phyloP scores from a whole-genome alignment of 2,888 invertebrate genomes.

The Listrodromus nycthemerus region DNA sequence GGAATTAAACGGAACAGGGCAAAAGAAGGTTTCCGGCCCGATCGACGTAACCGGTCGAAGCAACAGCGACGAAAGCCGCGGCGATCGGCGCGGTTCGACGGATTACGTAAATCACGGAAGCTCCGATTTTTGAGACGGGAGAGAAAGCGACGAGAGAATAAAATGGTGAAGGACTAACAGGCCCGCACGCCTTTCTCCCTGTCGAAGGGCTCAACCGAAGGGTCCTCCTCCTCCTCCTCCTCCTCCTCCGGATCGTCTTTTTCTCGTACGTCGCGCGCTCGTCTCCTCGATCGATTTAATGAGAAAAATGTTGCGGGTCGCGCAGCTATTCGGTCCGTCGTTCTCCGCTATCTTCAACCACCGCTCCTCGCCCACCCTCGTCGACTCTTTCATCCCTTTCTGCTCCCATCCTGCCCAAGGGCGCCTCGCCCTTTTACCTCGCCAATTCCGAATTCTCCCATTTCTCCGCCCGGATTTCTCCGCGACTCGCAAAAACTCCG shows the following conservation, averaged over 20 bases:
- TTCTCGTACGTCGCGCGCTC: slow-evolving; percentile 62
- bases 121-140: too few species aligned
- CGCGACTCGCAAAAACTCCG: too few species aligned
- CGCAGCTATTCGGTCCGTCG: slow-evolving; percentile 68
- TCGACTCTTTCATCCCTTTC: slow-evolving; percentile 14
- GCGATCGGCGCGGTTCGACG: slow-evolving; percentile 28
- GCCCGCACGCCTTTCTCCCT: slow-evolving; percentile 30
- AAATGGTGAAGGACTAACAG: slow-evolving; percentile 33
- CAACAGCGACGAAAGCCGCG: background rate
- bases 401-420: slow-evolving; percentile 21
- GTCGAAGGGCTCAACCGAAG: slow-evolving; percentile 52
- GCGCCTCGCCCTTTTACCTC: slow-evolving; percentile 24
- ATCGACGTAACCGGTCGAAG: background rate
- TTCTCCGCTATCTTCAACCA: slow-evolving; percentile 47
- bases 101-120: slow-evolving; percentile 76
- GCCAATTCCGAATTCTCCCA: slow-evolving; percentile 20
- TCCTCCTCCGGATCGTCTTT: slow-evolving; percentile 57
- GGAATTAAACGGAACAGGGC: too few species aligned
- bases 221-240: too few species aligned
- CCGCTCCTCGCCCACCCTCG: slow-evolving; percentile 3
- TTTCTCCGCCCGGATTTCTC: slow-evolving; percentile 40
- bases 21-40: background rate
- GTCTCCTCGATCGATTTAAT: slow-evolving; percentile 75
- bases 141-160: slow-evolving; percentile 21
- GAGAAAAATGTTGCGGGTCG: slow-evolving; percentile 75